These are phyloP conservation scores for Agrochola lota DNA, from an alignment of 2,888 invertebrate genomes.

Conservation along the genomic window DNA sequence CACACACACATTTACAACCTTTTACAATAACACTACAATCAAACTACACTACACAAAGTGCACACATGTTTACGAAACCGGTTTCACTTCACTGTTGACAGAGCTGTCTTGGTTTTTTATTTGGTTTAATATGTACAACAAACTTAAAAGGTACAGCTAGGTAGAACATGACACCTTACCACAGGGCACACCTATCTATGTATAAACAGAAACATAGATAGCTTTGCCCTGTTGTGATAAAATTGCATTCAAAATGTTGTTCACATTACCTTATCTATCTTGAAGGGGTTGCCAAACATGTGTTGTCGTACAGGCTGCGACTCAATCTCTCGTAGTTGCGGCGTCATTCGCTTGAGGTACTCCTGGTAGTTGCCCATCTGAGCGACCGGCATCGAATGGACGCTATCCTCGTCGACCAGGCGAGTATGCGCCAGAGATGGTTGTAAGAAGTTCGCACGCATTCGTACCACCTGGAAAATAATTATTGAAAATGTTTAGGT, in stretches of 20 bases:
- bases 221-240: no score
- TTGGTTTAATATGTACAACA: no score
- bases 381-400: slow-evolving; percentile 98
- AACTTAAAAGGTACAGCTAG: not conserved
- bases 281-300: slow-evolving; percentile 99
- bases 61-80: no score
- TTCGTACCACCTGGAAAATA: slow-evolving; percentile 93
- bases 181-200: no score
- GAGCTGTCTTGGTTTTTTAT: no score
- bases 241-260: not conserved
- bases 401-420: slow-evolving; percentile 96
- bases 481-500: not conserved
- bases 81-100: no score
- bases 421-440: slow-evolving; percentile 94
- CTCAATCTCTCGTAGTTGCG: slow-evolving; percentile 98
- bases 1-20: no score
- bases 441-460: slow-evolving; percentile 98
- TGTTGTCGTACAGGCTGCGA: slow-evolving; percentile 98
- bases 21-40: no score
- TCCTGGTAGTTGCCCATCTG: slow-evolving; percentile 99
- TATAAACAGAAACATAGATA: no score
- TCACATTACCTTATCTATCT: slow-evolving; percentile 96
- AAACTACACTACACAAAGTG: no score
- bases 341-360: slow-evolving; percentile 98
- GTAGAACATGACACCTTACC: not conserved